phyloP scores from a whole-genome alignment of 2,113 vertebrate species.

The Eudorcas thomsonii region DNA sequence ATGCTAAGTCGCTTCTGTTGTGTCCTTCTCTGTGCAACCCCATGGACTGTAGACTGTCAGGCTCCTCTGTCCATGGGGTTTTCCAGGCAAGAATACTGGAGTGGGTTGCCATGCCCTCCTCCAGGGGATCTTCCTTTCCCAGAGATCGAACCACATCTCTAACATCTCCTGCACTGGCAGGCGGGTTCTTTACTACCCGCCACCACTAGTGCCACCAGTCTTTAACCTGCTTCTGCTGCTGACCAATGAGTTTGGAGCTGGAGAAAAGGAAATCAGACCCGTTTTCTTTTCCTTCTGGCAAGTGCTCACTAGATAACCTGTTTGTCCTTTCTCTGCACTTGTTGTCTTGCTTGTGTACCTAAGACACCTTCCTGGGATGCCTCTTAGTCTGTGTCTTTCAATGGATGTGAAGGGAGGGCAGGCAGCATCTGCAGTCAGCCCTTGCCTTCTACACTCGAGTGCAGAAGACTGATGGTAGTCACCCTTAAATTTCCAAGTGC shows the following conservation, averaged over 20 bases:
- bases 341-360: not conserved
- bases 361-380: not conserved
- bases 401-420: rapidly evolving
- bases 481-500: not conserved
- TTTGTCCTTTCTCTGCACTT: not conserved
- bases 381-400: not conserved
- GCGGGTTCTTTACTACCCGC: not conserved
- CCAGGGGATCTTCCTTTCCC: not conserved
- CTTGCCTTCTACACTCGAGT: not conserved
- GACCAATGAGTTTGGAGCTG: not conserved
- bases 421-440: not conserved
- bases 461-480: not conserved
- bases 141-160: not conserved
- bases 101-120: not conserved
- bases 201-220: not conserved
- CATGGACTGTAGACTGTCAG: not conserved
- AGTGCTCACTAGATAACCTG: not conserved
- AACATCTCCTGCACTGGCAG: not conserved
- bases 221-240: not conserved
- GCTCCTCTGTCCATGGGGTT: not conserved
- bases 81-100: not conserved
- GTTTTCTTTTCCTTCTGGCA: not conserved
- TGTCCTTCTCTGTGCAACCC: not conserved
- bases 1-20: not conserved
- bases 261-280: not conserved